Evolutionary conservation across 2,888 invertebrate species (phyloP), one percentile per base, ranked within the genome.

Genomic region (Trichogramma evanescens): DNA sequence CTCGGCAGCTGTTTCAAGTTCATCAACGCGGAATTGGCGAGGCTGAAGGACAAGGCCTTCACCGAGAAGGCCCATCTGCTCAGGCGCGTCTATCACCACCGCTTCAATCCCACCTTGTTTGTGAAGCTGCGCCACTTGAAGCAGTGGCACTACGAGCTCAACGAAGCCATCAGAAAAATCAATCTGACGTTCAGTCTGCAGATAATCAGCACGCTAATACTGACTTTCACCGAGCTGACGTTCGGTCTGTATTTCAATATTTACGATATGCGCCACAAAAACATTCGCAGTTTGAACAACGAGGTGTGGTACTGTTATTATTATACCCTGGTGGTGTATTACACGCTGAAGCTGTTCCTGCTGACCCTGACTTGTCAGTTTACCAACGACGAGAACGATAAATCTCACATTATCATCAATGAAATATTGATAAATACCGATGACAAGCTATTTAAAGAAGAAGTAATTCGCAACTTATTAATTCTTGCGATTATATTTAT

Each of bases 211-310:
- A 68, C 68, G 1, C 64, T 74, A 1, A 65, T 67, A 0, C 54
- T 74, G 42, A 69, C 69, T 1, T 70, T 73, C 39, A 63, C 68
- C 5, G 70, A 73, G 45, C 63, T 73, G 1, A 72, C 74, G 0
- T 74, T 74, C 44, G 70, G 70, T 0, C 52, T 74, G 0, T 73
- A 73, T 40, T 73, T 72, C 55, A 71, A 68, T 49, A 68, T 73
- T 53, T 55, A 69, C 0, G 4, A 46, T 1, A 1, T 43, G 4
- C 43, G 45, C 0, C 46, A 51, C 0, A n/a, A 13, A 3, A 0
- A 5, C 5, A 1, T 5, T 0, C 10, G 59, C 5, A 45, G 56
- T 26, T 7, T 51, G 0, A 63, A 66, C 2, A 60, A 46, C 8
- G 64, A 69, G 26, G 62, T 69, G 26, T 72, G 72, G 72, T 69